A percentile compares a stretch with the other conserved stretches of the same genome.
Conservation (phyloP, 2,888 invertebrate genomes). For the Melinaea marsaeus region DNA sequence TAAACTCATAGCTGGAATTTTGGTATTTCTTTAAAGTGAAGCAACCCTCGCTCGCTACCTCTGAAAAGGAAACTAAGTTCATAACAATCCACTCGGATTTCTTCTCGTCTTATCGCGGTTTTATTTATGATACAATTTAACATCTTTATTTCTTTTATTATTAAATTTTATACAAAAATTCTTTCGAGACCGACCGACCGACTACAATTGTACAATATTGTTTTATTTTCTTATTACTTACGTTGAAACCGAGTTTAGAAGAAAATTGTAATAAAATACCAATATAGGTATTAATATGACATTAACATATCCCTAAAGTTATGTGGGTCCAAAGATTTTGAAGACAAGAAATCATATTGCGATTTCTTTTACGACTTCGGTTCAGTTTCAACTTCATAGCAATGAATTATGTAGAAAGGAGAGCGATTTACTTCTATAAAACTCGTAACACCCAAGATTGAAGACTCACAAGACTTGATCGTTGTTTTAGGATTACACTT, state of each 20-base stretch:
- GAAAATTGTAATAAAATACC: neutral
- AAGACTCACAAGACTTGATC: conserved; percentile 1
- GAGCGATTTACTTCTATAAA: conserved; percentile 76
- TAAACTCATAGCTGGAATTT: conserved; percentile 40
- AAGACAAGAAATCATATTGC: conserved; percentile 77
- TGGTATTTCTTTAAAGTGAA: conserved; percentile 63
- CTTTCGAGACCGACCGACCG: neutral
- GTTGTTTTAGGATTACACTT: conserved; percentile 32
- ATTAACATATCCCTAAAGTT: conserved; percentile 41
- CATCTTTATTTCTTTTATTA: conserved; percentile 15
- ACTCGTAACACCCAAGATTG: conserved; percentile 73
- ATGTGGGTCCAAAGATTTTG: conserved; percentile 70
- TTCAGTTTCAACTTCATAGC: conserved; percentile 77
- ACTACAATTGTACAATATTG: neutral
- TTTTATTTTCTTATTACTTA: too few relatives aligned
- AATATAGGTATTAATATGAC: neutral
- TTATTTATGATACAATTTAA: conserved; percentile 25
- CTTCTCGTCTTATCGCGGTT: conserved; percentile 29
- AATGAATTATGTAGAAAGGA: conserved; percentile 77
- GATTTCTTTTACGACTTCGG: conserved; percentile 76
- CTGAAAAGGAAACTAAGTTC: conserved; percentile 47
- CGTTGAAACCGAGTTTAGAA: too few relatives aligned
- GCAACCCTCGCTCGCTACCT: conserved; percentile 60
- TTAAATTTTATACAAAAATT: conserved; percentile 1
- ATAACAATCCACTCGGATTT: conserved; percentile 34